Evolutionary conservation across 1,140 invertebrate genomes (phyloP).

Genomic region (Eumaeus atala): DNA sequence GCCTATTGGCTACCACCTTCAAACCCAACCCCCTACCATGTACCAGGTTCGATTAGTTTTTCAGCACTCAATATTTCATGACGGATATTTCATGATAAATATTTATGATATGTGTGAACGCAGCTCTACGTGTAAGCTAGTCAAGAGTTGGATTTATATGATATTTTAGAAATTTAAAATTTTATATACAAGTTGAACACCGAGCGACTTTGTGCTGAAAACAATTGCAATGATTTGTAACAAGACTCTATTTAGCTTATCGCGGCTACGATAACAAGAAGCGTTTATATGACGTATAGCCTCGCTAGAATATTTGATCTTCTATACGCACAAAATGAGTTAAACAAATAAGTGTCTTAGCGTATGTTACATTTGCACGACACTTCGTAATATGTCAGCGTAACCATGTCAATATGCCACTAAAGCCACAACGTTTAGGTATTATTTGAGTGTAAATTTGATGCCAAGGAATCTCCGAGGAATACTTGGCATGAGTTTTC

Average conservation of each 20-base stretch:
- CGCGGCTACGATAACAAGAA: background rate
- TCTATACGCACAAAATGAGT: slow-evolving; percentile 1
- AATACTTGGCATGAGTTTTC: slow-evolving; percentile 8
- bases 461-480: background rate
- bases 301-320: slow-evolving; percentile 2
- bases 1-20: slow-evolving; percentile 86
- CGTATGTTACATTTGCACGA: slow-evolving; percentile 16
- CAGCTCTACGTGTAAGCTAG: too few relatives aligned
- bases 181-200: background rate
- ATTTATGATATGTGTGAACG: too few relatives aligned
- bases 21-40: slow-evolving; percentile 82
- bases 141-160: background rate
- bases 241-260: background rate
- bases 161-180: background rate
- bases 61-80: slow-evolving; percentile 5
- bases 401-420: slow-evolving; percentile 19
- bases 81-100: too few relatives aligned
- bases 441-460: slow-evolving; percentile 11
- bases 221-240: background rate
- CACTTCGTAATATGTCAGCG: slow-evolving; percentile 19
- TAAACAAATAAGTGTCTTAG: slow-evolving; percentile 25
- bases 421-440: slow-evolving; percentile 18
- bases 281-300: slow-evolving; percentile 5
- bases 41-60: slow-evolving; percentile 78
- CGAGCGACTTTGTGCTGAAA: background rate